Conservation (phyloP, 2,113 vertebrate species). For the Cyanistes caeruleus region DNA sequence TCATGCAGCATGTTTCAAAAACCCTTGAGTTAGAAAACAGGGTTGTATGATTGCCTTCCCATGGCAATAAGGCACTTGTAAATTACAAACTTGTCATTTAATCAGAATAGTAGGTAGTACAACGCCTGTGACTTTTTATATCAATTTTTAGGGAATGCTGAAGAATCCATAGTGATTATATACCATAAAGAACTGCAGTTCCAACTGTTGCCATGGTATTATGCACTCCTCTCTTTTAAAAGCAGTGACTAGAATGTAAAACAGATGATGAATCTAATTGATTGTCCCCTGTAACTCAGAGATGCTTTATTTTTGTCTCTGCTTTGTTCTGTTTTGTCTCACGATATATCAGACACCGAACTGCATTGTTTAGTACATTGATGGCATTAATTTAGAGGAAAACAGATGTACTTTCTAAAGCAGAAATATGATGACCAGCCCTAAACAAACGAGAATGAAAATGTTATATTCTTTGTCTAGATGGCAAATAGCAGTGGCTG, state of each 20-base stretch:
- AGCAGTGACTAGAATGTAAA: slow-evolving; percentile 80
- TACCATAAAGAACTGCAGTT: slow-evolving; percentile 74
- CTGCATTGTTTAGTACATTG: slow-evolving; percentile 36
- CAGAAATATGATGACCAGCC: slow-evolving; percentile 46
- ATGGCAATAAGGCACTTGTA: slow-evolving; percentile 80
- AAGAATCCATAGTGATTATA: slow-evolving; percentile 79
- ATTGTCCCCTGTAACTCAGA: slow-evolving; percentile 70
- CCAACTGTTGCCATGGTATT: slow-evolving; percentile 82
- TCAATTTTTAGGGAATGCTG: slow-evolving; percentile 74
- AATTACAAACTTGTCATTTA: slow-evolving; percentile 84
- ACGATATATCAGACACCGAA: slow-evolving; percentile 47
- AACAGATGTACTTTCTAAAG: slow-evolving; percentile 40
- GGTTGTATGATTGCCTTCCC: slow-evolving; percentile 80
- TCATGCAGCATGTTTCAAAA: slow-evolving; percentile 76
- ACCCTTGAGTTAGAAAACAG: slow-evolving; percentile 76
- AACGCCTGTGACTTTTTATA: slow-evolving; percentile 69
- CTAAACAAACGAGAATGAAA: slow-evolving; percentile 59
- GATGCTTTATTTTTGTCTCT: slow-evolving; percentile 62
- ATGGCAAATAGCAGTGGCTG: slow-evolving; percentile 24
- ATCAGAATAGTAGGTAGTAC: slow-evolving; percentile 78
- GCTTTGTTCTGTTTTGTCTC: slow-evolving; percentile 66
- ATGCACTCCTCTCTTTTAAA: slow-evolving; percentile 69
- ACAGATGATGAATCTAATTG: slow-evolving; percentile 79
- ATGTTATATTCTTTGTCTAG: slow-evolving; percentile 11
- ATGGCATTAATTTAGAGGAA: slow-evolving; percentile 50